These are phyloP conservation scores for Rotaria sp. DNA, from an alignment of 2,888 invertebrate species.

Conservation along the genomic window DNA sequence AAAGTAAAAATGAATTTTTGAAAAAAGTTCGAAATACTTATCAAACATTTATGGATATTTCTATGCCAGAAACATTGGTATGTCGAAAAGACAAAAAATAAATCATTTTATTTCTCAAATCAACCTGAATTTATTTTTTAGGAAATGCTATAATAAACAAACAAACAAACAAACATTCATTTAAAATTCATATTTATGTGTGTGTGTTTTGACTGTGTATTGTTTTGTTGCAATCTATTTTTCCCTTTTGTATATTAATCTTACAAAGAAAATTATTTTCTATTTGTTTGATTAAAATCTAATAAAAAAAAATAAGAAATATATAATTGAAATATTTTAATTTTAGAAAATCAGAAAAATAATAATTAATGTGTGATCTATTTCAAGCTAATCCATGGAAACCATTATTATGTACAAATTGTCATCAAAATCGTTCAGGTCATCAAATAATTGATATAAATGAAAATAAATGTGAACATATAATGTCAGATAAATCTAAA, in stretches of 20 bases:
- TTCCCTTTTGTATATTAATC: not conserved
- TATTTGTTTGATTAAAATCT: not conserved
- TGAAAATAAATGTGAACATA: not conserved
- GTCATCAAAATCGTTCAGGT: slow-evolving; percentile 10
- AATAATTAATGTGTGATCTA: not conserved
- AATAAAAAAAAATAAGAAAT: not conserved
- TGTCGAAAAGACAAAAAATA: not conserved
- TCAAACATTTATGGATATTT: not conserved
- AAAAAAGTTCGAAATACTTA: not conserved
- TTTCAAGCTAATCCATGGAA: slow-evolving; percentile 14
- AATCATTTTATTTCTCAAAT: too few relatives aligned
- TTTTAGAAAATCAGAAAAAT: not conserved
- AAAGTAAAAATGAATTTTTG: slow-evolving; percentile 8
- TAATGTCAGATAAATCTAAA: not conserved
- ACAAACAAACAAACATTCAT: too few relatives aligned
- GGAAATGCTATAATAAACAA: not conserved
- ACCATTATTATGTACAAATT: slow-evolving; percentile 23
- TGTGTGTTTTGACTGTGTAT: not conserved
- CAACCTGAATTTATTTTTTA: not conserved
- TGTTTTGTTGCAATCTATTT: not conserved
- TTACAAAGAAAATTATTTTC: not conserved
- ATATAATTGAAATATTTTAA: not conserved
- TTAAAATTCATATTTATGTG: not conserved
- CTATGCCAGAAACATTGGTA: not conserved
- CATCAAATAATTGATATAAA: not conserved